A percentile compares a stretch with the other conserved stretches of the same genome.
These are phyloP conservation scores for Melolontha melolontha DNA, from an alignment of 2,888 invertebrate species.

Conservation along the genomic window DNA sequence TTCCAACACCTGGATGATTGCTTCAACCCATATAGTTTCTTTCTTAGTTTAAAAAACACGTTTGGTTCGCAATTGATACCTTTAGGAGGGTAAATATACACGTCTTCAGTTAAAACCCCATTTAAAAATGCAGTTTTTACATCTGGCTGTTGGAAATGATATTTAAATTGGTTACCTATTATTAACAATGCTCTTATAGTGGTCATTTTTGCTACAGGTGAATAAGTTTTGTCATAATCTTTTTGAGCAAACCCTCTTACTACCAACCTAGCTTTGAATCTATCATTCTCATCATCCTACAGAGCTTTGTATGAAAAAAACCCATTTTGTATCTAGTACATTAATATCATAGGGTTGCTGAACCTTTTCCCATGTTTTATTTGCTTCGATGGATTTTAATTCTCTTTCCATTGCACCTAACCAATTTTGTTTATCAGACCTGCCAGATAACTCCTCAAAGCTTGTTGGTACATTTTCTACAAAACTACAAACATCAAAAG, in stretches of 20 bases:
- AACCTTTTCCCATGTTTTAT: too few relatives aligned
- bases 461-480: too few relatives aligned
- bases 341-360: too few relatives aligned
- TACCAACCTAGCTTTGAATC: constrained; percentile 40
- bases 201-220: constrained; percentile 47
- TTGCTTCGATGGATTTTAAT: too few relatives aligned
- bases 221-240: constrained; percentile 48
- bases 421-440: too few relatives aligned
- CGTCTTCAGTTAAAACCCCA: constrained; percentile 47
- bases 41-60: constrained; percentile 41
- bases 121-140: constrained; percentile 51
- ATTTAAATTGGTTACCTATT: constrained; percentile 41
- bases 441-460: too few relatives aligned
- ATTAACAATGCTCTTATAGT: constrained; percentile 46
- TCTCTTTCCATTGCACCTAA: too few relatives aligned
- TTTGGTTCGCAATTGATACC: constrained; percentile 39
- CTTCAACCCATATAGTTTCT: constrained; percentile 37
- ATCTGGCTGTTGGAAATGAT: constrained; percentile 48
- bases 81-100: constrained; percentile 47
- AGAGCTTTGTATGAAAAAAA: constrained; percentile 37
- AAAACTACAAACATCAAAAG: too few relatives aligned
- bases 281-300: constrained; percentile 2
- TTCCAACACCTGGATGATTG: constrained; percentile 47
- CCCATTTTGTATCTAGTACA: constrained; percentile 38
- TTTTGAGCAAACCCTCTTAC: constrained; percentile 45